Evolutionary conservation across 2,888 invertebrate genomes (phyloP).

Genomic region (Caenorhabditis wallacei): DNA sequence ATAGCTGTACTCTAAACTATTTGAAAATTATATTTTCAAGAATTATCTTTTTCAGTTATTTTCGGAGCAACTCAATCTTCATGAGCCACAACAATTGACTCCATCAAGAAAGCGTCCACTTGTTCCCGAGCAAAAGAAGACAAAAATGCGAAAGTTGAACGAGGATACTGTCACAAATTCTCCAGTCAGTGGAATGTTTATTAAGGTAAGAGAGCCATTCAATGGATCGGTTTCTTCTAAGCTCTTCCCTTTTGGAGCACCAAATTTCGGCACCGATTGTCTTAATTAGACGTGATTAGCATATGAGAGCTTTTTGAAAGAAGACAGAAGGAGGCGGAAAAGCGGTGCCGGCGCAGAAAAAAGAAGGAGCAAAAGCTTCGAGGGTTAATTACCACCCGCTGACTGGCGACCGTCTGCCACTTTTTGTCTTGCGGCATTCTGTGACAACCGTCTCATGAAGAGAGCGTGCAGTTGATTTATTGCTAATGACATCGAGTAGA

Average conservation of each 20-base stretch:
- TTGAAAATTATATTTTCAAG: no score
- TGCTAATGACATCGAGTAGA: slow-evolving; percentile 42
- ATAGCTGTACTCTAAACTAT: no score
- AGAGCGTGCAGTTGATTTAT: slow-evolving; percentile 34
- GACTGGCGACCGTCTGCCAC: slow-evolving; percentile 62
- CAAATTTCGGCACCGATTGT: slow-evolving; percentile 34
- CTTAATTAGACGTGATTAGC: slow-evolving; percentile 65
- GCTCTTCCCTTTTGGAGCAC: slow-evolving; percentile 15
- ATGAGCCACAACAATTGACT: background rate
- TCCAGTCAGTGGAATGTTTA: slow-evolving; percentile 83
- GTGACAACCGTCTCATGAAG: slow-evolving; percentile 47
- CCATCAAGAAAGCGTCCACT: slow-evolving; percentile 42
- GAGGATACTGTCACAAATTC: slow-evolving; percentile 81
- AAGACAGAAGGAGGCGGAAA: slow-evolving; percentile 38
- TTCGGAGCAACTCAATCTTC: slow-evolving; percentile 3
- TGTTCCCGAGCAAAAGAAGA: slow-evolving; percentile 42
- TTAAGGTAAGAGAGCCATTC: slow-evolving; percentile 74
- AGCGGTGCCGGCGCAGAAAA: slow-evolving; percentile 50
- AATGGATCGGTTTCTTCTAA: slow-evolving; percentile 30
- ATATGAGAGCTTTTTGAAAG: slow-evolving; percentile 62
- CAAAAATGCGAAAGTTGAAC: slow-evolving; percentile 56
- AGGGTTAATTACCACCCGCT: slow-evolving; percentile 68
- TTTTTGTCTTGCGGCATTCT: slow-evolving; percentile 55
- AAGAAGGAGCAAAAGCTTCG: slow-evolving; percentile 59
- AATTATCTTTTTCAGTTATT: slow-evolving; percentile 34